A percentile compares a stretch with the other conserved stretches of the same genome.
Conservation (phyloP, 53 echinoderm and acorn worm genomes). For the Henricia sp. region DNA sequence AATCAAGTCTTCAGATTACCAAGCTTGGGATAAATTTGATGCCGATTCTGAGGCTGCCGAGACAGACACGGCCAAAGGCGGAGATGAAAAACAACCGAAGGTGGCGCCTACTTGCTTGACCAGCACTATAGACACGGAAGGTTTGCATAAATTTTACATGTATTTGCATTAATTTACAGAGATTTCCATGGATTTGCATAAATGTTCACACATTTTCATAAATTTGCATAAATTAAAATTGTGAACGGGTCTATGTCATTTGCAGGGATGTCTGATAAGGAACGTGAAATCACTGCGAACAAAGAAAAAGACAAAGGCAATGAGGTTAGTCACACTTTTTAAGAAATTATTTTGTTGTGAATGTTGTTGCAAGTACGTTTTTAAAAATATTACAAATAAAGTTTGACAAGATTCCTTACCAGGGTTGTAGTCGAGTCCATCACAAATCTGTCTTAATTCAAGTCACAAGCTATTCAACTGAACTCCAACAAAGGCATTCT, state of each 20-base stretch:
- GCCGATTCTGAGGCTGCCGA: slow-evolving; percentile 78
- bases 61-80: neutral
- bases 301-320: slow-evolving; percentile 98
- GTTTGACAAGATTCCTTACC: no score
- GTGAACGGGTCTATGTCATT: no score
- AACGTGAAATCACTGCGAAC: slow-evolving; percentile 79
- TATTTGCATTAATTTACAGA: neutral
- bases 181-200: neutral
- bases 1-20: slow-evolving; percentile 79
- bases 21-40: slow-evolving; percentile 89
- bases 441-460: no score
- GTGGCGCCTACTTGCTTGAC: neutral
- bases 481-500: no score
- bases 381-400: no score
- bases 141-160: slow-evolving; percentile 8
- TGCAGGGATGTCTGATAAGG: slow-evolving; percentile 82
- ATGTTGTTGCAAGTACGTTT: no score
- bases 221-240: neutral
- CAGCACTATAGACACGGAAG: slow-evolving; percentile 44
- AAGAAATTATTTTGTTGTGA: neutral
- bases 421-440: no score
- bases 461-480: no score
- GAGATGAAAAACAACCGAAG: neutral
- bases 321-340: slow-evolving; percentile 66
- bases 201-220: neutral